Conservation (phyloP, 2,113 vertebrate genomes). For the Eonycteris spelaea region DNA sequence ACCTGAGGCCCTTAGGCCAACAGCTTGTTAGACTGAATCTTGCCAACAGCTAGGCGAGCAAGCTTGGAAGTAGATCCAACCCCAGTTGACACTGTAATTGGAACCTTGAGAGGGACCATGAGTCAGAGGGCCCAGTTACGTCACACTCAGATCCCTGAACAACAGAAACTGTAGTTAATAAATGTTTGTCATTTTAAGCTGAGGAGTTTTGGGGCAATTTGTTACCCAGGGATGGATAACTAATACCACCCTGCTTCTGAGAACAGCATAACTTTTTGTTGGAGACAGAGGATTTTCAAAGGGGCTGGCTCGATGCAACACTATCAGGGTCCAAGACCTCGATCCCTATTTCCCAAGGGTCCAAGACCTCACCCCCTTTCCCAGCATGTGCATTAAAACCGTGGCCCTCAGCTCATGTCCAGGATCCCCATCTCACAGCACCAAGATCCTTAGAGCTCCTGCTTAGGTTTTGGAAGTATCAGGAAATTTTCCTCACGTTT, state of each 20-base stretch:
- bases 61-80: neutral
- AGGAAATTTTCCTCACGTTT: neutral
- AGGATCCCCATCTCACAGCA: neutral
- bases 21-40: neutral
- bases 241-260: neutral
- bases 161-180: neutral
- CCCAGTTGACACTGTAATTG: rapidly evolving
- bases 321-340: neutral
- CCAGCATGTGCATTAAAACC: neutral
- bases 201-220: neutral
- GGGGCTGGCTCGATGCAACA: neutral
- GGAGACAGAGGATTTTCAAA: neutral
- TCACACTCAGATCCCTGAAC: too few relatives aligned
- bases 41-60: too few relatives aligned
- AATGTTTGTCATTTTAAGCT: neutral
- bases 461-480: neutral
- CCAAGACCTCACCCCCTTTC: neutral
- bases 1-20: neutral
- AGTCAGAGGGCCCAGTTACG: neutral
- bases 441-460: too few relatives aligned
- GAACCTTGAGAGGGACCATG: neutral
- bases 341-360: too few relatives aligned
- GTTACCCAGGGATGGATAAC: neutral
- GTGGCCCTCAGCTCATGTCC: neutral
- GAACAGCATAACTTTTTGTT: neutral